Percentiles rank a stretch among this genome's conserved stretches.
These are phyloP conservation scores for Peucedramus taeniatus DNA, from an alignment of 2,113 vertebrate genomes.

Conservation along the genomic window DNA sequence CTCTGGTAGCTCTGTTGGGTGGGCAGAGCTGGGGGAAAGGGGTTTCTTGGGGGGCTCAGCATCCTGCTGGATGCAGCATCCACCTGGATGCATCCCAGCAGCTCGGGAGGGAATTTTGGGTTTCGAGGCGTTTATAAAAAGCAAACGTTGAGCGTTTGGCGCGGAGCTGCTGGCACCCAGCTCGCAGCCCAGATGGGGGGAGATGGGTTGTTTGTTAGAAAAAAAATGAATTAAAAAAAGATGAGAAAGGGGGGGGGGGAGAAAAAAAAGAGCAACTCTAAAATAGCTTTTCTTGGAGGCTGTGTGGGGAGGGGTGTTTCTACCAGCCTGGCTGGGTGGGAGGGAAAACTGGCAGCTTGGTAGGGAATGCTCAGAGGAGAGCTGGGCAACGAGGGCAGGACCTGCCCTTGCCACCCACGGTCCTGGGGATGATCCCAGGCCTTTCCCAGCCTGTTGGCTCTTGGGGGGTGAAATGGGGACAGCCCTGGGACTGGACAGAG, in stretches of 20 bases:
- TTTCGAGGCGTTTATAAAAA: conserved; percentile 1
- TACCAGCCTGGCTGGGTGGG: conserved; percentile 1
- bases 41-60: neutral
- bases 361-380: neutral
- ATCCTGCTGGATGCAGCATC: neutral
- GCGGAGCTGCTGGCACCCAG: conserved; percentile 25
- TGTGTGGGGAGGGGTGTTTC: neutral
- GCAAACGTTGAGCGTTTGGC: neutral
- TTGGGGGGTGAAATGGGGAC: neutral
- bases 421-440: neutral
- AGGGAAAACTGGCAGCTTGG: neutral
- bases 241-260: fast-evolving
- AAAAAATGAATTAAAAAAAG: neutral
- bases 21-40: neutral
- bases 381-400: neutral
- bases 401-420: fast-evolving
- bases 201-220: neutral
- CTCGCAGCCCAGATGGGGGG: conserved; percentile 51
- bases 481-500: conserved; percentile 23
- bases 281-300: conserved; percentile 37
- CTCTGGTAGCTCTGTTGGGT: neutral
- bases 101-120: neutral
- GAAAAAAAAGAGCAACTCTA: conserved; percentile 38
- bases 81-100: neutral
- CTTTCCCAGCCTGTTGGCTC: fast-evolving